A percentile compares a stretch with the other conserved stretches of the same genome.
phyloP scores from a whole-genome alignment of 2,113 vertebrate species.

The Argyrosomus japonicus region DNA sequence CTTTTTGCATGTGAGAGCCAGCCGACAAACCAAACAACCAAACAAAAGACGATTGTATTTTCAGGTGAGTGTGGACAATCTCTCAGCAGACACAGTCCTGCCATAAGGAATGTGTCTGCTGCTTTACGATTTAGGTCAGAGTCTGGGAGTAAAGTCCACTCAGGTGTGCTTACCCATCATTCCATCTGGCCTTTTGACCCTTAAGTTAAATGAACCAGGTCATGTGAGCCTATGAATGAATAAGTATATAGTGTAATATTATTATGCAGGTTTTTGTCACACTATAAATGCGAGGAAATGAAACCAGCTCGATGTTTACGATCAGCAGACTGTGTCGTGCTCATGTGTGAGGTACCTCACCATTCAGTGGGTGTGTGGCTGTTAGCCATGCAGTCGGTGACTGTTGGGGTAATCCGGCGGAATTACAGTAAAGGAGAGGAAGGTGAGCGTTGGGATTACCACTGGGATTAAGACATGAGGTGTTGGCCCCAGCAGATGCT shows the following conservation, averaged over 20 bases:
- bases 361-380: not conserved
- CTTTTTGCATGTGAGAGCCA: not conserved
- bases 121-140: not conserved
- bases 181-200: not conserved
- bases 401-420: slow-evolving; percentile 21
- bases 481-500: not conserved
- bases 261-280: not conserved
- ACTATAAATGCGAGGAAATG: not conserved
- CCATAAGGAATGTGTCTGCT: not conserved
- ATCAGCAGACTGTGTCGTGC: not conserved
- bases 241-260: not conserved
- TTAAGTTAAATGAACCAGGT: not conserved
- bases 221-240: not conserved
- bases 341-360: not conserved
- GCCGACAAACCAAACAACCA: not conserved
- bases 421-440: slow-evolving; percentile 5
- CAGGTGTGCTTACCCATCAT: not conserved
- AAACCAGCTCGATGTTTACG: not conserved
- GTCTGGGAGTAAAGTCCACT: not conserved
- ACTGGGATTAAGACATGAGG: slow-evolving; percentile 10
- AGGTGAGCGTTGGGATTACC: slow-evolving; percentile 20
- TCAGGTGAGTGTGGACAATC: not conserved
- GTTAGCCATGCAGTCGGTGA: not conserved
- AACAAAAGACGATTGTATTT: not conserved
- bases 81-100: not conserved